Evolutionary conservation across 2,888 invertebrate species (phyloP).

Genomic region (Diarsia rubi): DNA sequence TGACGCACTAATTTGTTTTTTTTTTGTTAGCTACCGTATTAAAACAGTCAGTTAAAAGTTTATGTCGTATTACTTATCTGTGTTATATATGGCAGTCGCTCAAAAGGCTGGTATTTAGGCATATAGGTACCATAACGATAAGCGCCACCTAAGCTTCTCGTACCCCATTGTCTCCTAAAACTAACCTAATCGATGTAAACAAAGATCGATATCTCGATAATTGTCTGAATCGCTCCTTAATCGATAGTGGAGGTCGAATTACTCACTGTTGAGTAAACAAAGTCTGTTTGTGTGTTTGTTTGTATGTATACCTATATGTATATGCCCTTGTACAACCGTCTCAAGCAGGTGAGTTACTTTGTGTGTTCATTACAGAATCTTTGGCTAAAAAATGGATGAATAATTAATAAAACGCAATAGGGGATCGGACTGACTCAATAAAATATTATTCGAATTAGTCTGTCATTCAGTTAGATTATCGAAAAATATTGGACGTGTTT

Average conservation of each 20-base stretch:
- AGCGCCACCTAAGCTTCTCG: not conserved
- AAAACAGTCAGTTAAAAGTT: too few relatives aligned
- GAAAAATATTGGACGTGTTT: too few relatives aligned
- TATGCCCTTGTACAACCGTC: constrained; percentile 6
- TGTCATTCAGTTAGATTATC: too few relatives aligned
- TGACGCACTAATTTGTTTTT: too few relatives aligned
- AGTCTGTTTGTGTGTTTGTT: constrained; percentile 31
- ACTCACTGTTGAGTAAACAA: constrained; percentile 58
- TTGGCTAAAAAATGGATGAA: not conserved
- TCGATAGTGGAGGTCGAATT: constrained; percentile 64
- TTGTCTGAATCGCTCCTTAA: constrained; percentile 65
- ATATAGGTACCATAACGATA: not conserved
- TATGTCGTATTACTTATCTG: too few relatives aligned
- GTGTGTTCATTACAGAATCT: not conserved
- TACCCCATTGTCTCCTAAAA: constrained; percentile 37
- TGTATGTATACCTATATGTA: constrained; percentile 36
- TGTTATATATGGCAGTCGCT: too few relatives aligned
- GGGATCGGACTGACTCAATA: too few relatives aligned
- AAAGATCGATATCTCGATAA: constrained; percentile 72
- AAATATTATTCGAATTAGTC: too few relatives aligned
- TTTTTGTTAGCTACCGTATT: too few relatives aligned
- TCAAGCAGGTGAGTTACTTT: not conserved
- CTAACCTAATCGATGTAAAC: constrained; percentile 59
- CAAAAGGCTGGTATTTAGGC: too few relatives aligned
- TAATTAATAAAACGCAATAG: not conserved